Evolutionary conservation across 2,113 vertebrate genomes (phyloP).

Genomic region (Myiopsitta monachus): DNA sequence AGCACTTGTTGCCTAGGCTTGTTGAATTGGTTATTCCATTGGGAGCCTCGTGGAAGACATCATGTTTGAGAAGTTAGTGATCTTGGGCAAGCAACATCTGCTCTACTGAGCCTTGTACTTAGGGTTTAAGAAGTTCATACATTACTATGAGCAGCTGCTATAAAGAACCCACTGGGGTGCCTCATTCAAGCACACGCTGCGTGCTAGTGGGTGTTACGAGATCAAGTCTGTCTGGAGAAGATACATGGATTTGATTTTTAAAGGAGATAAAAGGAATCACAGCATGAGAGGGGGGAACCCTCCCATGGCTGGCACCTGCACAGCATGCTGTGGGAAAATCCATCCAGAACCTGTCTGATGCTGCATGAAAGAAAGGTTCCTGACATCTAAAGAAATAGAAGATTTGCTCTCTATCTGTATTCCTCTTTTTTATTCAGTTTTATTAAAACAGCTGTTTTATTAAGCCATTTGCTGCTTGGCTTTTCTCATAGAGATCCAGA

Average conservation of each 20-base stretch:
- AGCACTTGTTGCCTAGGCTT: neutral
- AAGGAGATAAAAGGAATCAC: neutral
- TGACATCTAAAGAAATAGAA: neutral
- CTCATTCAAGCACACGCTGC: neutral
- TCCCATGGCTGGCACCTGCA: accelerated
- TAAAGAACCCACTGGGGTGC: neutral
- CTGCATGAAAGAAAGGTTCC: neutral
- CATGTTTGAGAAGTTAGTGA: neutral
- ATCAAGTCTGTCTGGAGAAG: neutral
- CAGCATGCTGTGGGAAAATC: neutral
- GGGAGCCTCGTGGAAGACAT: neutral
- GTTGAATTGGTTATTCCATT: neutral
- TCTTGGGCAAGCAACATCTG: neutral
- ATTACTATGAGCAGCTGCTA: neutral
- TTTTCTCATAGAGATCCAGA: neutral
- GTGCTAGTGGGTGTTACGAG: accelerated
- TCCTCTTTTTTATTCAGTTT: neutral
- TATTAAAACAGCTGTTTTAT: neutral
- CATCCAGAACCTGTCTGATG: neutral
- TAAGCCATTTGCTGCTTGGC: neutral
- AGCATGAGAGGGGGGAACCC: neutral
- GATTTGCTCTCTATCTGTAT: neutral
- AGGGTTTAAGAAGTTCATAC: neutral
- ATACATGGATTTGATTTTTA: neutral
- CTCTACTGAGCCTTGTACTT: neutral